phyloP scores from a whole-genome alignment of 2,888 invertebrate genomes.

The Trypoxylon attenuatum region DNA sequence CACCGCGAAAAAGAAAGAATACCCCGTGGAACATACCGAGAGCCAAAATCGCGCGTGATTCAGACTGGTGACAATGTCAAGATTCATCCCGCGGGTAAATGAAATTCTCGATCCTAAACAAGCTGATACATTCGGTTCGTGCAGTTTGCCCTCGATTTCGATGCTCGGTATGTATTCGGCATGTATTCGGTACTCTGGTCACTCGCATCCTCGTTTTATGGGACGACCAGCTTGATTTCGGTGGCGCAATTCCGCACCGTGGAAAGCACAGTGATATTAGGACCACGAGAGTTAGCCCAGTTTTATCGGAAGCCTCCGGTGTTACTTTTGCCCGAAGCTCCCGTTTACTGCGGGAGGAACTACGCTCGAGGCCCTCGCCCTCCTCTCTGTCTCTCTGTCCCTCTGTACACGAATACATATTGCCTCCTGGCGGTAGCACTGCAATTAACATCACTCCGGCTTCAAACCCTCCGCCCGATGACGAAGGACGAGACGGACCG shows the following conservation, averaged over 20 bases:
- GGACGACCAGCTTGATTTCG: too few relatives aligned
- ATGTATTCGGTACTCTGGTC: background rate
- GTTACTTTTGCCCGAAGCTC: slow-evolving; percentile 49
- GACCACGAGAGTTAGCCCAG: slow-evolving; percentile 36
- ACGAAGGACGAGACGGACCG: slow-evolving; percentile 30
- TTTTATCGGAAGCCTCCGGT: slow-evolving; percentile 32
- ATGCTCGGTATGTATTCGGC: background rate
- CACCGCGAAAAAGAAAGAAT: background rate
- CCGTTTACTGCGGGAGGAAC: too few relatives aligned
- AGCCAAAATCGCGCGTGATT: background rate
- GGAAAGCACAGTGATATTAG: slow-evolving; percentile 18
- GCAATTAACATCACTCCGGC: slow-evolving; percentile 62
- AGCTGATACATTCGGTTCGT: too few relatives aligned
- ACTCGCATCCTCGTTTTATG: too few relatives aligned
- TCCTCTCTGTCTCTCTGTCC: too few relatives aligned
- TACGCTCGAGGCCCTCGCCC: too few relatives aligned
- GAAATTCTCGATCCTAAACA: too few relatives aligned
- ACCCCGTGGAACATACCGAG: background rate
- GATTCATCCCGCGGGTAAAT: too few relatives aligned
- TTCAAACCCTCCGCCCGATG: slow-evolving; percentile 53
- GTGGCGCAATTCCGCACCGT: too few relatives aligned
- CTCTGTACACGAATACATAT: slow-evolving; percentile 58
- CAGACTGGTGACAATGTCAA: too few relatives aligned
- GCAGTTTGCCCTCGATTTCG: background rate
- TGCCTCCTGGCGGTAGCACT: slow-evolving; percentile 59